Percentiles rank a stretch among this genome's conserved stretches.
Conservation (phyloP, 2,888 invertebrate genomes). For the Osedax frankpressi region DNA sequence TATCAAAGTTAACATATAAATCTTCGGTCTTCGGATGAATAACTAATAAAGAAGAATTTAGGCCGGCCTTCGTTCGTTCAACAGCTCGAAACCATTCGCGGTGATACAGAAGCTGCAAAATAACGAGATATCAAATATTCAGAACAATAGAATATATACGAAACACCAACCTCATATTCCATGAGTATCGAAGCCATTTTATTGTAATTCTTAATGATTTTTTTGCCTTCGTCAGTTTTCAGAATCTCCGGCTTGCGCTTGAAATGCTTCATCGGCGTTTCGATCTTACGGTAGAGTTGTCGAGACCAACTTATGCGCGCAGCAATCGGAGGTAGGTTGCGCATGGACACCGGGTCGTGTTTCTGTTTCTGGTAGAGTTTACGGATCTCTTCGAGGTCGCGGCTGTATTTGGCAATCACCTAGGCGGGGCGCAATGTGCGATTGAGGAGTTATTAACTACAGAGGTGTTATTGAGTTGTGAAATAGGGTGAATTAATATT, state of each 20-base stretch:
- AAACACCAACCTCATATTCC: conserved; percentile 41
- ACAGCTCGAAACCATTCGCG: conserved; percentile 45
- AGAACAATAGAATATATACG: neutral
- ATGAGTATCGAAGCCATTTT: conserved; percentile 46
- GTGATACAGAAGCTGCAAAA: conserved; percentile 41
- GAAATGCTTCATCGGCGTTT: conserved; percentile 60
- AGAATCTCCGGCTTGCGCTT: conserved; percentile 43
- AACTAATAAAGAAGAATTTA: conserved; percentile 51
- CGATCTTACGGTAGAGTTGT: conserved; percentile 66
- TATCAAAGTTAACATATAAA: conserved; percentile 46
- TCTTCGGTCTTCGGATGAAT: conserved; percentile 44
- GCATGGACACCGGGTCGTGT: conserved; percentile 72
- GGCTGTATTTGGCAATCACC: conserved; percentile 51
- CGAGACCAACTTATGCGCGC: conserved; percentile 66
- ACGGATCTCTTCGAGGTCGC: conserved; percentile 65
- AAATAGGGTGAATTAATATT: too few relatives aligned
- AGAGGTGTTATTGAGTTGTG: neutral
- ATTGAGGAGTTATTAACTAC: neutral
- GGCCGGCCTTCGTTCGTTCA: conserved; percentile 40
- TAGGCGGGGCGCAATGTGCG: neutral
- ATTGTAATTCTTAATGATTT: conserved; percentile 45
- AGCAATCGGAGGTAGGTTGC: conserved; percentile 80
- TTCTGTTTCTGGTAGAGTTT: conserved; percentile 70
- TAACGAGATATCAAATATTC: neutral
- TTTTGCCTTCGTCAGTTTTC: conserved; percentile 42